Percentiles rank a stretch among this genome's conserved stretches.
Conservation (phyloP, 2,888 invertebrate genomes). For the Penaeus monodon region DNA sequence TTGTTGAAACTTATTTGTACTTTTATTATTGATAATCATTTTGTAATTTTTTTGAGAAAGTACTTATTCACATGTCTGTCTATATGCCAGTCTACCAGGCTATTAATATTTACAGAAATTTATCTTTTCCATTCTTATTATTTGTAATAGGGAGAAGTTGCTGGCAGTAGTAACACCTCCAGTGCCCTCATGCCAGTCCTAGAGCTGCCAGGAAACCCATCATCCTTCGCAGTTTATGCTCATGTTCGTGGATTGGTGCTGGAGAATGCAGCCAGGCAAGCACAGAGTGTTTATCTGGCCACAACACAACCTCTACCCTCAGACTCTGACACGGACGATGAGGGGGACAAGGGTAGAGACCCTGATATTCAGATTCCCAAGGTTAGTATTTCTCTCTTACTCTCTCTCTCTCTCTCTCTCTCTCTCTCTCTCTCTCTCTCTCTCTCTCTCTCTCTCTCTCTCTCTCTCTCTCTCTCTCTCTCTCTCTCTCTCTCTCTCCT, state of each 20-base stretch:
- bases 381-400: conserved; percentile 31
- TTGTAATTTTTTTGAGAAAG: too few relatives aligned
- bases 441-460: too few relatives aligned
- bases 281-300: conserved; percentile 59
- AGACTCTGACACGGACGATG: conserved; percentile 64
- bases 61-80: too few relatives aligned
- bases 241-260: conserved; percentile 60
- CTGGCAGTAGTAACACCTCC: conserved; percentile 41
- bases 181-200: conserved; percentile 38
- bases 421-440: too few relatives aligned
- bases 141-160: conserved; percentile 32
- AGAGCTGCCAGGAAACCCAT: conserved; percentile 59
- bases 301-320: conserved; percentile 55
- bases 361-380: conserved; percentile 56
- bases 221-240: conserved; percentile 63
- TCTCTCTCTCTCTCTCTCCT: too few relatives aligned
- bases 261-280: conserved; percentile 57
- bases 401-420: too few relatives aligned
- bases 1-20: too few relatives aligned
- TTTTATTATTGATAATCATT: too few relatives aligned
- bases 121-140: too few relatives aligned
- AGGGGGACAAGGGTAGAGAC: conserved; percentile 53
- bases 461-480: too few relatives aligned
- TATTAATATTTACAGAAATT: too few relatives aligned
- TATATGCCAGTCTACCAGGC: too few relatives aligned